Evolutionary conservation across 23 tunicate species (phyloP), one percentile per base, ranked within the genome.

Genomic region (Styela clava): DNA sequence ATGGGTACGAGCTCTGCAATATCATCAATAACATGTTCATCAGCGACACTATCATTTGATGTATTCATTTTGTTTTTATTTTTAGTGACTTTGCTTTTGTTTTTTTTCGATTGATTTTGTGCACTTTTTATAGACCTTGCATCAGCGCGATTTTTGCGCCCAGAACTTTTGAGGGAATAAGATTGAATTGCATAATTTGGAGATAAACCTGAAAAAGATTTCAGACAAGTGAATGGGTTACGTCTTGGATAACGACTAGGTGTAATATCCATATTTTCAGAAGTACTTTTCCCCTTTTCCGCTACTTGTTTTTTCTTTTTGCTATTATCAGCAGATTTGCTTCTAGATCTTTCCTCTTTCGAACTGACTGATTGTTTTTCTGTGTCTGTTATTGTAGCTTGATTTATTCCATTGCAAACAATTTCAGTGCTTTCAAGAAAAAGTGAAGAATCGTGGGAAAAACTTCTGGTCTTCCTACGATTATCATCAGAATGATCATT

Each of bases 201-300:
- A 24, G 97, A 91, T 35, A 91, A 52, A 7, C 97, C 97, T 27
- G 97, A 91, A 82, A 91, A 91, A 1, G 97, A 91, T 52, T 81
- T 82, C 65, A 91, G 77, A 81, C 97, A 85, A 28, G 87, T 91
- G 87, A 65, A 85, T 0, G 97, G 77, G 62, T 91, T 83, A 0
- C 97, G 74, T 2, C 97, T 37, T 1, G 97, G 97, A 63, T 91
- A 91, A 25, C 97, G 74, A 24, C 97, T 78, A 22, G 85, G 69
- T 2, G 82, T 30, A 12, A 83, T 12, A 36, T 68, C 68, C 3
- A 24, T 9, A 35, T 23, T 52, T 35, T 37, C 81, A 44, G 22
- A n/a, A 23, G 20, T 52, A 44, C 62, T 44, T 28, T 27, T 76
- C 16, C 36, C 65, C 0, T n/a, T 34, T 16, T 32, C 32, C 71